Percentiles rank a stretch among this genome's conserved stretches.
Conservation (phyloP, 1,140 invertebrate genomes). For the Camponotus pennsylvanicus region DNA sequence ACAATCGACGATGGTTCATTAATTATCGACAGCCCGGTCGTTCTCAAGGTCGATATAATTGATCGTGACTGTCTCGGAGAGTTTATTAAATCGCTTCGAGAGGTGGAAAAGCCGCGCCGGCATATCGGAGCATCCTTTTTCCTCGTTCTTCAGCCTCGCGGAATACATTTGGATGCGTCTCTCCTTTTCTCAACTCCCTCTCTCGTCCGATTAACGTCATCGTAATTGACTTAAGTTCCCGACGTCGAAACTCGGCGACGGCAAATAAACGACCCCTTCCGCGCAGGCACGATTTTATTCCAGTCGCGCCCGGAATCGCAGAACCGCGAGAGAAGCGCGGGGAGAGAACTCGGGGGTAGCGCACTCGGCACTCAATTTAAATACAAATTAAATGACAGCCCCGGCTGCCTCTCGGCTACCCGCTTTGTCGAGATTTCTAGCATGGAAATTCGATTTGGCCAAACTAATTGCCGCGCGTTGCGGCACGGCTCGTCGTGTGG, state of each 20-base stretch:
- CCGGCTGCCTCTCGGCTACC: slow-evolving; percentile 54
- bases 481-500: slow-evolving; percentile 2
- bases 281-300: slow-evolving; percentile 41
- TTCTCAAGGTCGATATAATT: slow-evolving; percentile 48
- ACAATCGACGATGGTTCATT: slow-evolving; percentile 52
- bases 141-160: not conserved
- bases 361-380: slow-evolving; percentile 75
- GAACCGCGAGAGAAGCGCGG: slow-evolving; percentile 25
- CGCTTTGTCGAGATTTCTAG: slow-evolving; percentile 67
- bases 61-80: slow-evolving; percentile 31
- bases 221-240: slow-evolving; percentile 55
- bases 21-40: slow-evolving; percentile 39
- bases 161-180: not conserved
- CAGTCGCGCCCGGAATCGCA: slow-evolving; percentile 15
- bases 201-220: slow-evolving; percentile 53
- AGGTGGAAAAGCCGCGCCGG: not conserved
- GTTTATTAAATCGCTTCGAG: slow-evolving; percentile 41
- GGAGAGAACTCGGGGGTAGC: not conserved
- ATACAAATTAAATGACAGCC: slow-evolving; percentile 79
- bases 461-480: slow-evolving; percentile 63
- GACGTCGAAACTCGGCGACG: slow-evolving; percentile 50
- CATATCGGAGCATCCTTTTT: not conserved
- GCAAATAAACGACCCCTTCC: slow-evolving; percentile 26
- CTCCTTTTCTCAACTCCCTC: not conserved
- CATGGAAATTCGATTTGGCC: slow-evolving; percentile 73